Conservation (phyloP, 2,797 vertebrate species). For the Fundulus diaphanus region DNA sequence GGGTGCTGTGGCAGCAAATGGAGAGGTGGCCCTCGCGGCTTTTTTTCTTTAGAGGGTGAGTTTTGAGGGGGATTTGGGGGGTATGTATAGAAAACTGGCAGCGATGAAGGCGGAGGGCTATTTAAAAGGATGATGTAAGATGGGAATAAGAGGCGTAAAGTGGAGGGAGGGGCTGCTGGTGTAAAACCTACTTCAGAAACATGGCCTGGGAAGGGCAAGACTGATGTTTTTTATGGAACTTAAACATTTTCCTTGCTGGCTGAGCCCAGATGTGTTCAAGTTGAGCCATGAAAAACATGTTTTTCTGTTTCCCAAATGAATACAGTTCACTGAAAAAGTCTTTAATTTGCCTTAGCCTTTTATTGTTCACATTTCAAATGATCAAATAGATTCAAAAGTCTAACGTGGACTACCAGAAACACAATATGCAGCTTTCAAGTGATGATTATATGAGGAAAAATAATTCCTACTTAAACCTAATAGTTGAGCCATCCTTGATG, state of each 20-base stretch:
- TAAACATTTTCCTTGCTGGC: slow-evolving; percentile 54
- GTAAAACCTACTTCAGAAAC: slow-evolving; percentile 25
- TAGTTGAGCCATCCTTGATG: background rate
- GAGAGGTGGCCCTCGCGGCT: slow-evolving; percentile 40
- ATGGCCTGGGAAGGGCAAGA: slow-evolving; percentile 27
- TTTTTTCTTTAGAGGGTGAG: slow-evolving; percentile 30
- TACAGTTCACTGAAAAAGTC: background rate
- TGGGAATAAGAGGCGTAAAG: slow-evolving; percentile 6
- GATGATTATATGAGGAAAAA: background rate
- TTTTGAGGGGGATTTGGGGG: slow-evolving; percentile 21
- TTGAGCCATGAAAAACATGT: slow-evolving; percentile 36
- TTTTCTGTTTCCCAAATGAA: slow-evolving; percentile 21
- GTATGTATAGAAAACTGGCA: slow-evolving; percentile 45
- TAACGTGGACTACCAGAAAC: background rate
- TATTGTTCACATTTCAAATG: background rate
- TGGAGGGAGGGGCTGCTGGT: slow-evolving; percentile 4
- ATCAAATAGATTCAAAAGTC: background rate
- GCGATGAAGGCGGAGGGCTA: slow-evolving; percentile 20
- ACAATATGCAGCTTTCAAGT: background rate
- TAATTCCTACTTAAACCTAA: background rate
- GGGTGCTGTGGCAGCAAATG: slow-evolving; percentile 20
- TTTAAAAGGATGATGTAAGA: slow-evolving; percentile 43
- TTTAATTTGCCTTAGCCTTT: background rate
- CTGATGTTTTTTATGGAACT: slow-evolving; percentile 56
- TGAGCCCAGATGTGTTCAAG: slow-evolving; percentile 55